phyloP scores from a whole-genome alignment of 2,888 invertebrate species.

The Xanthorhoe designata region DNA sequence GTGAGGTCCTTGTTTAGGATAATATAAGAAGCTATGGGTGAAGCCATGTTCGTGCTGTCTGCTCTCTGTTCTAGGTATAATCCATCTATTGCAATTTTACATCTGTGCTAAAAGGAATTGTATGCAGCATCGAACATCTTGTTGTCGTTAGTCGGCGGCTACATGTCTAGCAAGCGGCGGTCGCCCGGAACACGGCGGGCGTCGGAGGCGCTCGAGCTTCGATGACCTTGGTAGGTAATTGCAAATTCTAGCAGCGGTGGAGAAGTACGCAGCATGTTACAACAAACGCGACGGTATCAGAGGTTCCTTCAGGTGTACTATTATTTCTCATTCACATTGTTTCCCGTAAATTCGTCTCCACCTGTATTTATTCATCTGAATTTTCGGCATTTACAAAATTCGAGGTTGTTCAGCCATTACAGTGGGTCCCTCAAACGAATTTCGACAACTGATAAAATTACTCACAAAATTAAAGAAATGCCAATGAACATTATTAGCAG shows the following conservation, averaged over 20 bases:
- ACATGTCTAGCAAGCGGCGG: conserved; percentile 66
- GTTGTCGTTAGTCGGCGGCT: conserved; percentile 59
- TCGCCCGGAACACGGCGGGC: conserved; percentile 59
- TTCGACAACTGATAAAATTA: conserved; percentile 51
- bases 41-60: conserved; percentile 61
- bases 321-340: conserved; percentile 39
- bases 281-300: conserved; percentile 25
- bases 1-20: conserved; percentile 26
- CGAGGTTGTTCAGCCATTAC: conserved; percentile 69
- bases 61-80: conserved; percentile 62
- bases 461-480: conserved; percentile 65
- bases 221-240: conserved; percentile 41
- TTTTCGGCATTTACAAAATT: conserved; percentile 52
- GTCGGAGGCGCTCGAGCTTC: conserved; percentile 32
- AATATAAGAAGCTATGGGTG: conserved; percentile 44
- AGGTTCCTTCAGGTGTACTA: conserved; percentile 19
- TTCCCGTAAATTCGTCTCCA: conserved; percentile 32
- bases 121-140: conserved; percentile 68
- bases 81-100: conserved; percentile 70
- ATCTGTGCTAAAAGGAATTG: conserved; percentile 66
- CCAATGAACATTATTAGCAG: conserved; percentile 63
- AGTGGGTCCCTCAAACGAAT: conserved; percentile 24
- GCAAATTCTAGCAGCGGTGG: conserved; percentile 29
- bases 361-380: conserved; percentile 35
- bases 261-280: conserved; percentile 34